Base-by-base conservation (phyloP, 2,113 vertebrate genomes). In the Varanus salvator region DNA sequence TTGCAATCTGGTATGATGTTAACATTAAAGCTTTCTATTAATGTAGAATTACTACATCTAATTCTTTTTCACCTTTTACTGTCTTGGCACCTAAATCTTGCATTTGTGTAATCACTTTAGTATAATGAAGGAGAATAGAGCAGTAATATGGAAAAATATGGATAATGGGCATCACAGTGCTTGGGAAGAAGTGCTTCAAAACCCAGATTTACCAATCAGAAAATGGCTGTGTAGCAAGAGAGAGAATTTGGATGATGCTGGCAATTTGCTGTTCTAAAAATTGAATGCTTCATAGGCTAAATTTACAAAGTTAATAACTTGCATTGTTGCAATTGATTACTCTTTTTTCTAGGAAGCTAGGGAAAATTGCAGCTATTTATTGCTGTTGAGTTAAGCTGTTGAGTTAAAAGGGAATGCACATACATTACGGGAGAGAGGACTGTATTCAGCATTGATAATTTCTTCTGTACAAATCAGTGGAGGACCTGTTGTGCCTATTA, bases 181-280 rank as follows among this genome's bases (percentile, higher is more conserved):
- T 78, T 80, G 87, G 89, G 60, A 84, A 93, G 78, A 85, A 86
- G 38, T 85, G 81, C 88, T 93, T 31, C 48, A 11, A 76, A 29
- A 85, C 81, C 77, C 6, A 6, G 0, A 54, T 92, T 95, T 72
- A 90, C 87, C 11, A 0, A 71, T 31, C 89, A 86, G 78, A 95
- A 95, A 87, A 82, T 5, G 34, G 90, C 85, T 94, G 90, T 0
- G 0, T 60, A 71, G 71, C 27, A 90, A 72, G 88, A 78, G 80
- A 84, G 72, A 88, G 81, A 87, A 80, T 91, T 27, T 84, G 64
- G 54, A 66, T 31, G 75, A 72, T 94, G 66, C 75, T 84, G 75
- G 83, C 93, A 85, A 91, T 92, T 71, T 83, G 34, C 93, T 89
- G 81, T 64, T 94, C 66, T 87, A n/a, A 82, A 89, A 91, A 92